Conservation (phyloP, 1,140 invertebrate species). For the Trichonephila inaurata region DNA sequence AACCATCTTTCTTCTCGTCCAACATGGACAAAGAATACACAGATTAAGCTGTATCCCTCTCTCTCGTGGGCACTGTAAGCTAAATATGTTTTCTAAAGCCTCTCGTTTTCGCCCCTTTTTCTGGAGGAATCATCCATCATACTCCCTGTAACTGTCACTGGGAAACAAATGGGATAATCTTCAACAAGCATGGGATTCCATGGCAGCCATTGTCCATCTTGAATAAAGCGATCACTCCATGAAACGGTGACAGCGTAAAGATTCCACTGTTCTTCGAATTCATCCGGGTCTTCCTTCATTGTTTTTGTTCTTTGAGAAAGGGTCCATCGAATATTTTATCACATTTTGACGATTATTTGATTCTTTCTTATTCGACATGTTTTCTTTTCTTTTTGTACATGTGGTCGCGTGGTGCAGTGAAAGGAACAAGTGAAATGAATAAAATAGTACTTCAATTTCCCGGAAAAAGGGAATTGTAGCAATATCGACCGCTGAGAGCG, state of each 20-base stretch:
- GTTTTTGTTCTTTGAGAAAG: neutral
- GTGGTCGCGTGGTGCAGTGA: neutral
- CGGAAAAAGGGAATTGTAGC: neutral
- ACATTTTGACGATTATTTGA: neutral
- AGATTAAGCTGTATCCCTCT: neutral
- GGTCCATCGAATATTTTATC: neutral
- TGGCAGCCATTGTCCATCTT: conserved; percentile 10
- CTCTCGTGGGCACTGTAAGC: neutral
- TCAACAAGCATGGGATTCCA: neutral
- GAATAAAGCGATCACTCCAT: neutral
- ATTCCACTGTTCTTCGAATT: neutral
- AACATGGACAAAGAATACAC: neutral
- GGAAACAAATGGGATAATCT: conserved; percentile 36
- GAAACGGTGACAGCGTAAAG: neutral
- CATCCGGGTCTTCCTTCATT: neutral
- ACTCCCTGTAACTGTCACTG: neutral
- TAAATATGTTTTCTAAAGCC: conserved; percentile 23
- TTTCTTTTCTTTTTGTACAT: neutral
- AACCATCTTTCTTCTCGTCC: neutral
- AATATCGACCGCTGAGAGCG: neutral
- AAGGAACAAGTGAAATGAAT: neutral
- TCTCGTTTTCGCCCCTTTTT: neutral
- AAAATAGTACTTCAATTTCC: neutral
- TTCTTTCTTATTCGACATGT: neutral
- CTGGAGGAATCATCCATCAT: neutral